Percentiles rank a stretch among this genome's conserved stretches.
phyloP scores from a whole-genome alignment of 2,888 invertebrate species.

The Litoditis marina region DNA sequence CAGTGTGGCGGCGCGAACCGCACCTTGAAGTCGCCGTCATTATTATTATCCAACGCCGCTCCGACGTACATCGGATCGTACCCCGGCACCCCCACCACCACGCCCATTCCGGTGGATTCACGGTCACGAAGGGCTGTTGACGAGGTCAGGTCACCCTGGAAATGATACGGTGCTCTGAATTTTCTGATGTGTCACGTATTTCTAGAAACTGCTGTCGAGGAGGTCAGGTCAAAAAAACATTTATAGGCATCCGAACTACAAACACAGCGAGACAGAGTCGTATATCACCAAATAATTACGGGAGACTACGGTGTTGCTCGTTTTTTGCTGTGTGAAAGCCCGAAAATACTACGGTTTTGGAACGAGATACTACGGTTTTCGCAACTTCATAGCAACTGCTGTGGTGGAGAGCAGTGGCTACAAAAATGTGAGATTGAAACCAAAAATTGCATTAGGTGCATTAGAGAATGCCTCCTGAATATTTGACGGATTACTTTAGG shows the following conservation, averaged over 20 bases:
- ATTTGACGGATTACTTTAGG: too few relatives aligned
- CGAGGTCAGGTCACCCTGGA: conserved; percentile 33
- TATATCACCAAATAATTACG: too few relatives aligned
- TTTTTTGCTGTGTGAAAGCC: too few relatives aligned
- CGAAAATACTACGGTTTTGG: not conserved
- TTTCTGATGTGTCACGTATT: too few relatives aligned
- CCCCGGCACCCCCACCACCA: conserved; percentile 40
- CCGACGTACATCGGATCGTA: conserved; percentile 41
- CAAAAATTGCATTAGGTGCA: too few relatives aligned
- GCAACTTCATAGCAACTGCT: too few relatives aligned
- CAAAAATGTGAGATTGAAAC: too few relatives aligned
- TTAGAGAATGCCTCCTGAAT: too few relatives aligned
- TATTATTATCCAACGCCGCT: conserved; percentile 18
- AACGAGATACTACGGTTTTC: too few relatives aligned
- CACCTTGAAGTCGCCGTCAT: conserved; percentile 12
- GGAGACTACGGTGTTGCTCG: not conserved
- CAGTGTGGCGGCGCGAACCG: conserved; percentile 11
- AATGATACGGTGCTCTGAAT: not conserved
- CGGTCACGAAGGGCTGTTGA: conserved; percentile 33
- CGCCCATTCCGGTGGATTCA: conserved; percentile 33
- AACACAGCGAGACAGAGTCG: not conserved
- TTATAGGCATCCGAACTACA: not conserved
- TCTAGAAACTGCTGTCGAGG: not conserved
- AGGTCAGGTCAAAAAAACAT: too few relatives aligned
- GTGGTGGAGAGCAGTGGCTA: too few relatives aligned